These are phyloP conservation scores for Drosophila emarginata DNA, from an alignment of 2,888 invertebrate genomes.

Conservation along the genomic window DNA sequence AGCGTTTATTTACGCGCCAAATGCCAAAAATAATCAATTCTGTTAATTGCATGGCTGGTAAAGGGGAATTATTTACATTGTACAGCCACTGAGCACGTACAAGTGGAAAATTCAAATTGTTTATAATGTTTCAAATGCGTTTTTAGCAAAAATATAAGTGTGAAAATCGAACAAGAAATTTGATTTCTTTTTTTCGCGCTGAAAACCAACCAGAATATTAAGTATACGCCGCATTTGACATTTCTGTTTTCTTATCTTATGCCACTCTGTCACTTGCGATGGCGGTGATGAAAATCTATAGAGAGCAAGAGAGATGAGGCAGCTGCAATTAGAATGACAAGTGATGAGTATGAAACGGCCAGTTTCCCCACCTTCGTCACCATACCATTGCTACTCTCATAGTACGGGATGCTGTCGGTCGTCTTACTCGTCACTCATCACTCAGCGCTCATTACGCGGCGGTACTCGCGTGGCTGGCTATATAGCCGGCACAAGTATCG, in stretches of 20 bases:
- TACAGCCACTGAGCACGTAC: slow-evolving; percentile 52
- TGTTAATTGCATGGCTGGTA: slow-evolving; percentile 60
- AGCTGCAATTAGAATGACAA: slow-evolving; percentile 64
- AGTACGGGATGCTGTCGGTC: slow-evolving; percentile 47
- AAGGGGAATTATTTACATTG: slow-evolving; percentile 17
- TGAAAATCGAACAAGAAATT: slow-evolving; percentile 8
- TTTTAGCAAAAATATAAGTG: slow-evolving; percentile 26
- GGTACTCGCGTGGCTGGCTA: slow-evolving; percentile 31
- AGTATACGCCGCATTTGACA: slow-evolving; percentile 42
- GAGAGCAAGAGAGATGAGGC: slow-evolving; percentile 6
- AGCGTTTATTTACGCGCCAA: slow-evolving; percentile 35
- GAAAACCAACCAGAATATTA: slow-evolving; percentile 35
- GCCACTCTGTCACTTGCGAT: slow-evolving; percentile 38
- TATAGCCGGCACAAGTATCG: slow-evolving; percentile 36
- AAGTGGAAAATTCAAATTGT: slow-evolving; percentile 39
- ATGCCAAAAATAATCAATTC: slow-evolving; percentile 59
- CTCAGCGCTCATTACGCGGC: slow-evolving; percentile 34
- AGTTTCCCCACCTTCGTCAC: not conserved
- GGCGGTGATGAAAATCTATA: slow-evolving; percentile 42
- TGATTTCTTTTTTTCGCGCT: slow-evolving; percentile 33
- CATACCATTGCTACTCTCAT: slow-evolving; percentile 39
- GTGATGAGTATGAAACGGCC: slow-evolving; percentile 54
- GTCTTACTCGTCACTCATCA: slow-evolving; percentile 5
- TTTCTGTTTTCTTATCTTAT: slow-evolving; percentile 33
- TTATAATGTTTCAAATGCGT: slow-evolving; percentile 35